Conservation (phyloP, 2,113 vertebrate genomes). For the Chrysochloris asiatica region DNA sequence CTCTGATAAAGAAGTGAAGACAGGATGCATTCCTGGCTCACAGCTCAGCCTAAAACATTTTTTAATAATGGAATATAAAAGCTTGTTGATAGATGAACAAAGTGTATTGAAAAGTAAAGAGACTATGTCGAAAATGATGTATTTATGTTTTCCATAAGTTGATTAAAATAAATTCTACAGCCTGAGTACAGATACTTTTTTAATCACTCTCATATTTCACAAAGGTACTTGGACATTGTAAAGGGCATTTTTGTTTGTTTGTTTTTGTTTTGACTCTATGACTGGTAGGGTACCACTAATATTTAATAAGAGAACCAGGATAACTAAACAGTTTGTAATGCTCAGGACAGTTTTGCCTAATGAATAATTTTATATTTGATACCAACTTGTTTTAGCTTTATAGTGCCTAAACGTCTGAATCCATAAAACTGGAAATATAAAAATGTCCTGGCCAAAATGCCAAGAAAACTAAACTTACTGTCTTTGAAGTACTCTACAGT, state of each 20-base stretch:
- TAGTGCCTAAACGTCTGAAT: not conserved
- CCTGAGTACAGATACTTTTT: too few relatives aligned
- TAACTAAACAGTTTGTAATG: not conserved
- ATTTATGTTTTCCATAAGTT: too few relatives aligned
- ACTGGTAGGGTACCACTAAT: not conserved
- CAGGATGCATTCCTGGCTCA: too few relatives aligned
- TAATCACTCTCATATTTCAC: too few relatives aligned
- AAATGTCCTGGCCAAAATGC: not conserved
- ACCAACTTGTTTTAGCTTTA: not conserved
- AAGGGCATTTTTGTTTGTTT: not conserved
- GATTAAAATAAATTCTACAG: too few relatives aligned
- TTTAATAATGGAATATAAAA: too few relatives aligned
- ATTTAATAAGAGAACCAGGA: not conserved
- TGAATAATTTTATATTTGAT: not conserved
- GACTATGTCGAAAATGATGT: too few relatives aligned
- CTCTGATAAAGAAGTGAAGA: too few relatives aligned
- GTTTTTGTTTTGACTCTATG: not conserved
- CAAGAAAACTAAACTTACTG: not conserved
- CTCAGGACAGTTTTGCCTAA: not conserved
- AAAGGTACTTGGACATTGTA: not conserved
- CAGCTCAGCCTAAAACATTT: too few relatives aligned
- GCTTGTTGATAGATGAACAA: too few relatives aligned
- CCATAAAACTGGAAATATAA: not conserved
- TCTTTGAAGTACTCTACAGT: conserved; percentile 30
- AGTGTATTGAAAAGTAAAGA: too few relatives aligned